Evolutionary conservation across 2,113 vertebrate species (phyloP).

Genomic region (Leuciscus idus): DNA sequence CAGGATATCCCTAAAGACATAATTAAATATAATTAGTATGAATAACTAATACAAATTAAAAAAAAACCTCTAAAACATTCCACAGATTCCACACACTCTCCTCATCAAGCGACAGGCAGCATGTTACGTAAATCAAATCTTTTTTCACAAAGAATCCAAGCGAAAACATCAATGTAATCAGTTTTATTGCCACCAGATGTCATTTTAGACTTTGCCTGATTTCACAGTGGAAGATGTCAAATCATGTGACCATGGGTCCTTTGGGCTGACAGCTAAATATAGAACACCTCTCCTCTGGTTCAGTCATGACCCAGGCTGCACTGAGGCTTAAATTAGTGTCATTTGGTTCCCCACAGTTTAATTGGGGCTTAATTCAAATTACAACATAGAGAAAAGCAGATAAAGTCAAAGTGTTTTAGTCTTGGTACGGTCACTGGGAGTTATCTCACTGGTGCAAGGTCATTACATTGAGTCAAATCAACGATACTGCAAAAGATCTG

Average conservation of each 20-base stretch:
- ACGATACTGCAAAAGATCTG: conserved; percentile 11
- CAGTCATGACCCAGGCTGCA: not conserved
- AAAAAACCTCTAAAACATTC: too few species aligned
- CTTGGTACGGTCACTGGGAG: not conserved
- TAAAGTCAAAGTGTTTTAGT: not conserved
- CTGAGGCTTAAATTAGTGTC: not conserved
- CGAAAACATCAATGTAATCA: not conserved
- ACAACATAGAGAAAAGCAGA: not conserved
- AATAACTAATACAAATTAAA: too few species aligned
- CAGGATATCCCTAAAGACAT: too few species aligned
- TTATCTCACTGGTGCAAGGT: not conserved
- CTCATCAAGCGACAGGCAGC: too few species aligned
- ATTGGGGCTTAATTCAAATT: not conserved
- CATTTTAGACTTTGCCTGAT: conserved; percentile 16
- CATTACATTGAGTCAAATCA: not conserved
- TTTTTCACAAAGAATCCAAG: not conserved
- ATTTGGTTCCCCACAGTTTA: not conserved
- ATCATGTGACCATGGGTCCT: not conserved
- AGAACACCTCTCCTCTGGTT: conserved; percentile 11
- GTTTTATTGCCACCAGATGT: not conserved
- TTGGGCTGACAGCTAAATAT: conserved; percentile 19
- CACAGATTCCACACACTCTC: too few species aligned
- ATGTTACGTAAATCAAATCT: not conserved
- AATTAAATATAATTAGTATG: too few species aligned
- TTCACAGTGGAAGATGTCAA: conserved; percentile 18